Evolutionary conservation across 2,113 vertebrate species (phyloP).

Genomic region (Antechinus flavipes): DNA sequence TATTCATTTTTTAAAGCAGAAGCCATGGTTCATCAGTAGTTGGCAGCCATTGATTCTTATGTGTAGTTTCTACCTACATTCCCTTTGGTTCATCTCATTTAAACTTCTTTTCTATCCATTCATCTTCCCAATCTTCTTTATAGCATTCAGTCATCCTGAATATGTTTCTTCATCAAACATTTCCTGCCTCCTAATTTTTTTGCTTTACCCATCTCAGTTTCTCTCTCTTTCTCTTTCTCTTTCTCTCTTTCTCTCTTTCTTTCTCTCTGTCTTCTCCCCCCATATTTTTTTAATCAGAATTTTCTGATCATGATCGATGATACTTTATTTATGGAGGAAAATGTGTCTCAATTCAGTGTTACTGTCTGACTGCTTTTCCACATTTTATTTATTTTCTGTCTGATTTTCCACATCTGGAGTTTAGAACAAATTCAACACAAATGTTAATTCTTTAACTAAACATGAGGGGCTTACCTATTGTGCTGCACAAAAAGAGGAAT

Average conservation of each 20-base stretch:
- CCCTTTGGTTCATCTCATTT: background rate
- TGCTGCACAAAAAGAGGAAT: constrained; percentile 61
- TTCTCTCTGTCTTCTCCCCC: background rate
- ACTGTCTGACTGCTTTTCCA: background rate
- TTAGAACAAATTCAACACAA: constrained; percentile 35
- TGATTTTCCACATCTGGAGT: constrained; percentile 52
- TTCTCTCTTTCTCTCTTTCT: background rate
- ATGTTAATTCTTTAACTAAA: constrained; percentile 24
- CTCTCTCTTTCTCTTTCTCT: background rate
- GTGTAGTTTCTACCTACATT: background rate
- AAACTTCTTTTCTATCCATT: background rate
- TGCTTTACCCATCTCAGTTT: background rate
- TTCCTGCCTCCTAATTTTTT: background rate
- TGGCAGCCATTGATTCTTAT: background rate
- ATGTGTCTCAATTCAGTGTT: background rate
- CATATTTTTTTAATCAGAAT: constrained; percentile 10
- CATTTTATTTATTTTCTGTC: constrained; percentile 16
- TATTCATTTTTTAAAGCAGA: background rate
- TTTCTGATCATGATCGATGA: background rate
- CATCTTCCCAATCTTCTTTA: background rate
- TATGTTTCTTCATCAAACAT: background rate
- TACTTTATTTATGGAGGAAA: constrained; percentile 6
- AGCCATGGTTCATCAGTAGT: background rate
- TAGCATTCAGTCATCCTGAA: background rate
- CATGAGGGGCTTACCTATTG: constrained; percentile 75